Conservation (phyloP, 2,888 invertebrate species). For the Alloscopus bannaensis region DNA sequence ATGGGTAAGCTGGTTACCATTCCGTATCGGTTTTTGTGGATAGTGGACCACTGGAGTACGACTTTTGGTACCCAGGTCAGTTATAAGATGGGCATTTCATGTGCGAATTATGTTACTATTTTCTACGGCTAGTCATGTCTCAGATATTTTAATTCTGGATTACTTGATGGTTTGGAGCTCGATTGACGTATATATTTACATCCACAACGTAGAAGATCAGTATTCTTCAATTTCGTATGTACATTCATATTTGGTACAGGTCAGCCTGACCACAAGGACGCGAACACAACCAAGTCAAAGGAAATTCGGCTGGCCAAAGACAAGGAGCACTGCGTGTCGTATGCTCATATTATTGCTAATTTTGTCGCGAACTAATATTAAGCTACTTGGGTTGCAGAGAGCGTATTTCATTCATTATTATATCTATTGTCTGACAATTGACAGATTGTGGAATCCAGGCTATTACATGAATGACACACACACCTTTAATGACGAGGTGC, state of each 20-base stretch:
- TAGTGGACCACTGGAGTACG: background rate
- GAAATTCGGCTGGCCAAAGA: background rate
- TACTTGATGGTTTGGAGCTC: background rate
- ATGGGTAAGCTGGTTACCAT: background rate
- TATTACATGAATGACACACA: background rate
- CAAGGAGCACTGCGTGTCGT: conserved; percentile 7
- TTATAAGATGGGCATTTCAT: too few relatives aligned
- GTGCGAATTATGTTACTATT: too few relatives aligned
- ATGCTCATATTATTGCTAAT: background rate
- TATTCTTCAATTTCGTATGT: background rate
- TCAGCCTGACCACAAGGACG: background rate
- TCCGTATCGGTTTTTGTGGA: background rate
- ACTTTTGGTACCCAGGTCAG: conserved; percentile 8
- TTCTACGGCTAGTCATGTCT: background rate
- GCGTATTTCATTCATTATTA: background rate
- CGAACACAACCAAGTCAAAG: background rate
- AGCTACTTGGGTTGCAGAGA: background rate
- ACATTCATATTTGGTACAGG: background rate
- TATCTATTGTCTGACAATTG: background rate
- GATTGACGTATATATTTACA: background rate
- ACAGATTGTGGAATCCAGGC: conserved; percentile 7
- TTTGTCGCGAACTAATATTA: background rate
- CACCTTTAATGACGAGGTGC: background rate
- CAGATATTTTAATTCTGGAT: background rate
- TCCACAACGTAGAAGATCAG: background rate